A percentile compares a stretch with the other conserved stretches of the same genome.
Conservation (phyloP, 64 coral and sea anemone genomes). For the Porites australiensis region DNA sequence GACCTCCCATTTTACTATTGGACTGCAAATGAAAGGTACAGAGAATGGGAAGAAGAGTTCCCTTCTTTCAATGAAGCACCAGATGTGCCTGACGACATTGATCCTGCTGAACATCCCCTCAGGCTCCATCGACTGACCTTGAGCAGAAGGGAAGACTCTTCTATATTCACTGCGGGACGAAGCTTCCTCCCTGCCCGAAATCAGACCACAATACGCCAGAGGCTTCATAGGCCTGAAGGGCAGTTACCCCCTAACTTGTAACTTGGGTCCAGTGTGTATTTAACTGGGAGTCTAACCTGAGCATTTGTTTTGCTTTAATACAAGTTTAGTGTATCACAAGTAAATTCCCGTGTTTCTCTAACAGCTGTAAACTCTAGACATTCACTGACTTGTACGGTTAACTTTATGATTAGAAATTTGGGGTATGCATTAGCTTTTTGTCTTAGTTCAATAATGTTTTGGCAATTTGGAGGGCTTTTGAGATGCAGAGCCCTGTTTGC, state of each 20-base stretch:
- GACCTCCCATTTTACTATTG: conserved; percentile 42
- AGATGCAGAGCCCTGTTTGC: too few species aligned
- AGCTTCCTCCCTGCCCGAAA: conserved; percentile 56
- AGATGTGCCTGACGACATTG: conserved; percentile 27
- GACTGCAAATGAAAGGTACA: conserved; percentile 57
- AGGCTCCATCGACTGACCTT: conserved; percentile 39
- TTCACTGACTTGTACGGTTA: too few species aligned
- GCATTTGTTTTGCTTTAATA: too few species aligned
- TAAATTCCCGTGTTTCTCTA: too few species aligned
- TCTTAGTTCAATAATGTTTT: too few species aligned
- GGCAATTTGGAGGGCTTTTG: too few species aligned
- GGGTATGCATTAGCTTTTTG: too few species aligned
- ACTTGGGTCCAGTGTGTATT: too few species aligned
- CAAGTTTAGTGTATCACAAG: too few species aligned
- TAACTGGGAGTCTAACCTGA: too few species aligned
- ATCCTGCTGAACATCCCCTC: conserved; percentile 45
- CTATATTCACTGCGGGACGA: conserved; percentile 60
- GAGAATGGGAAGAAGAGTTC: conserved; percentile 6
- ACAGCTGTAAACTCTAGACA: too few species aligned
- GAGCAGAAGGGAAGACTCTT: conserved; percentile 70
- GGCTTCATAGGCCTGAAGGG: conserved; percentile 42
- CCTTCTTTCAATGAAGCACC: conserved; percentile 64
- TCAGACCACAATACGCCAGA: conserved; percentile 49
- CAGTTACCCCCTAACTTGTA: neutral
- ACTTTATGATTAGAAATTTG: too few species aligned